Evolutionary conservation across 2,113 vertebrate genomes (phyloP).

Genomic region (Corythaeola cristata): DNA sequence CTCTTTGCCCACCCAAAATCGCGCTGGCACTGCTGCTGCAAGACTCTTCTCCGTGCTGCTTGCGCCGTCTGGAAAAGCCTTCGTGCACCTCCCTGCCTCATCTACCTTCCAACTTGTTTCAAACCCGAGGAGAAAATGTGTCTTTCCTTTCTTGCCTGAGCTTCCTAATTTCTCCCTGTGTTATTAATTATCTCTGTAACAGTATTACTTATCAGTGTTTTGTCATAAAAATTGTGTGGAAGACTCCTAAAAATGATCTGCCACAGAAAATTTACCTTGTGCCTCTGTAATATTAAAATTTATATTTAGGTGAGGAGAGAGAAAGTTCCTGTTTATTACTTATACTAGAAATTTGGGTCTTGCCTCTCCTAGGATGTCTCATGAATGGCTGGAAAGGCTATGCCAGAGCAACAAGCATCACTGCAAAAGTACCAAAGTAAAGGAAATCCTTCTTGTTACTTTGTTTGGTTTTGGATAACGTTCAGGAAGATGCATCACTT

Average conservation of each 20-base stretch:
- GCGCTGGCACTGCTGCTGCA: rapidly evolving
- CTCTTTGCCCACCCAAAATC: not conserved
- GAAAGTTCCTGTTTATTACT: not conserved
- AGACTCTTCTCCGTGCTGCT: not conserved
- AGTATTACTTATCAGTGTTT: not conserved
- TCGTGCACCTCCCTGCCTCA: not conserved
- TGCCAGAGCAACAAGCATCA: not conserved
- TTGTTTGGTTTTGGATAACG: not conserved
- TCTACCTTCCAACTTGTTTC: not conserved
- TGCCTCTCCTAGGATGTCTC: not conserved
- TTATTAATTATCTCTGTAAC: not conserved
- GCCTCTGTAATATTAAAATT: not conserved
- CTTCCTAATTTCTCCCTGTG: not conserved
- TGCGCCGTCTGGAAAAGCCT: not conserved
- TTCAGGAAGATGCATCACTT: not conserved
- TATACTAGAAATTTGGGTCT: not conserved
- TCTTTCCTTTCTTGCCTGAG: not conserved
- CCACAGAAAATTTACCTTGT: not conserved
- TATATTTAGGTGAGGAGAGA: not conserved
- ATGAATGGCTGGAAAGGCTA: not conserved
- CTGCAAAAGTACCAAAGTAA: not conserved
- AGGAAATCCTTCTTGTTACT: not conserved
- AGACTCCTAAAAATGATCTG: not conserved
- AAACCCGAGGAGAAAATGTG: not conserved
- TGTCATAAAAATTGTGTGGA: not conserved